A percentile compares a stretch with the other conserved stretches of the same genome.
Evolutionary conservation across 2,797 vertebrate species (phyloP).

Genomic region (Oceanodroma leucorhoa): DNA sequence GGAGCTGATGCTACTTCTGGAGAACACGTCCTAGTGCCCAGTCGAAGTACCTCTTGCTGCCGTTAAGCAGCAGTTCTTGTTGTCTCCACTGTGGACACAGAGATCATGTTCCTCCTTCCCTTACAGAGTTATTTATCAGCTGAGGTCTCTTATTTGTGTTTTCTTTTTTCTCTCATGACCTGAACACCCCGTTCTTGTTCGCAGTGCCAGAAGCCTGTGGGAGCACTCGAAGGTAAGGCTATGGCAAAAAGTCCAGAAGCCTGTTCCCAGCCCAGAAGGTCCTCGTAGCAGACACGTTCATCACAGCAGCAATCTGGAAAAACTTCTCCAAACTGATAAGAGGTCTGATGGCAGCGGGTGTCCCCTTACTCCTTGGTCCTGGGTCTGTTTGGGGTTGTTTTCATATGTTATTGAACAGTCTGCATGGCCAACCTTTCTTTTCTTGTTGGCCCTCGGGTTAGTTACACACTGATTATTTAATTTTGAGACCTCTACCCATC

Average conservation of each 20-base stretch:
- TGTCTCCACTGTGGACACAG: background rate
- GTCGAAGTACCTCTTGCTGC: background rate
- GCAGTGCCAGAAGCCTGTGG: background rate
- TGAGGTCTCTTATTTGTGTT: background rate
- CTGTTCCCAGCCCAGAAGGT: background rate
- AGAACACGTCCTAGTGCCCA: fast-evolving
- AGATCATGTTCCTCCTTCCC: background rate
- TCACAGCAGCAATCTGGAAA: background rate
- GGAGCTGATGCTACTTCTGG: background rate
- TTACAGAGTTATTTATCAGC: background rate
- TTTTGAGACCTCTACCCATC: background rate
- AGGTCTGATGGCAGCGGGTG: background rate
- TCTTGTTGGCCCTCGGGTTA: fast-evolving
- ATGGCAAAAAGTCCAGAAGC: background rate
- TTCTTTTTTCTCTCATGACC: background rate
- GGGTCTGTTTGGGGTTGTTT: background rate
- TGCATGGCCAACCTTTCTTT: background rate
- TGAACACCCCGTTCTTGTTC: background rate
- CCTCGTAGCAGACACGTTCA: background rate
- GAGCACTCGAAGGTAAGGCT: background rate
- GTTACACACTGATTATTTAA: background rate
- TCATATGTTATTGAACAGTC: background rate
- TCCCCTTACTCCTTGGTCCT: background rate
- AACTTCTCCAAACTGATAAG: background rate
- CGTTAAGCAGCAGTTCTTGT: background rate